Evolutionary conservation across 92 coral and sea anemone genomes (phyloP).

Genomic region (Diadumene lineata): DNA sequence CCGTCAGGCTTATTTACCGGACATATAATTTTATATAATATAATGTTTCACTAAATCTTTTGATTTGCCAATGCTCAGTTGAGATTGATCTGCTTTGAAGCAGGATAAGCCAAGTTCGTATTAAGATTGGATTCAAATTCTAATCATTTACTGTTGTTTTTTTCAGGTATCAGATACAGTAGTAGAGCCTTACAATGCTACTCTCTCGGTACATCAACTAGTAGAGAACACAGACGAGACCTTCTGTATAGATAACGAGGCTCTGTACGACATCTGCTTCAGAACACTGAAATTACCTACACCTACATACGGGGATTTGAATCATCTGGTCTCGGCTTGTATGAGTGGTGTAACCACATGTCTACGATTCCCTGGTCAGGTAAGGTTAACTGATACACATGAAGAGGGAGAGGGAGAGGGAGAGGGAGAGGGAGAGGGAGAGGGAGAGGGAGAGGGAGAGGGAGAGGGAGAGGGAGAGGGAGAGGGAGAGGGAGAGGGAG

Average conservation of each 20-base stretch:
- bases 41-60: no score
- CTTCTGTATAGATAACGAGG: slow-evolving; percentile 91
- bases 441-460: no score
- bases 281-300: slow-evolving; percentile 83
- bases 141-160: background rate
- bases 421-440: no score
- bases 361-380: slow-evolving; percentile 93
- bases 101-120: no score
- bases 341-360: slow-evolving; percentile 97
- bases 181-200: slow-evolving; percentile 93
- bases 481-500: no score
- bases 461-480: no score
- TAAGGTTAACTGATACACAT: slow-evolving; percentile 2
- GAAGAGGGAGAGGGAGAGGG: no score
- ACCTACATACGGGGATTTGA: slow-evolving; percentile 94
- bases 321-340: slow-evolving; percentile 85
- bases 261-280: slow-evolving; percentile 93
- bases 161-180: slow-evolving; percentile 81
- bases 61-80: no score
- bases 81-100: no score
- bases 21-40: no score
- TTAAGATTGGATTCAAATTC: background rate
- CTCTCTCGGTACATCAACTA: slow-evolving; percentile 92
- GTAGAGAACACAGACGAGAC: slow-evolving; percentile 94
- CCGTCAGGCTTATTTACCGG: no score